A percentile compares a stretch with the other conserved stretches of the same genome.
Conservation (phyloP, 92 coral and sea anemone genomes). For the Pocillopora meandrina region DNA sequence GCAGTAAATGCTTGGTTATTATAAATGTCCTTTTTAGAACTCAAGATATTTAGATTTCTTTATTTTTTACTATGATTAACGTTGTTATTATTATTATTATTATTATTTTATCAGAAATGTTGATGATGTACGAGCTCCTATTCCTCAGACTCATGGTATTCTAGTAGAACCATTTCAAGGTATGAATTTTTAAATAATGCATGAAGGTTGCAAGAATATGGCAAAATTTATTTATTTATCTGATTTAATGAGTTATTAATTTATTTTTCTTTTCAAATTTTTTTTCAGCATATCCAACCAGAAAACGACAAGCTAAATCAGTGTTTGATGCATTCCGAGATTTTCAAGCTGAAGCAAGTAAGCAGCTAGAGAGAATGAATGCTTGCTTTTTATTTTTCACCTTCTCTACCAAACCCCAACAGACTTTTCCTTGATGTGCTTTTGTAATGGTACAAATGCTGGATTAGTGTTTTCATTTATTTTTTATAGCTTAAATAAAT, state of each 20-base stretch:
- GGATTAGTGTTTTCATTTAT: too few species aligned
- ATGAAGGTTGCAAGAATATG: too few species aligned
- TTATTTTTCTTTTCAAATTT: background rate
- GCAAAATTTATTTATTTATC: too few species aligned
- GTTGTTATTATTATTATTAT: background rate
- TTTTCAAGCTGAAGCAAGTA: constrained; percentile 99
- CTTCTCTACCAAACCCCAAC: background rate
- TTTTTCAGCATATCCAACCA: constrained; percentile 69
- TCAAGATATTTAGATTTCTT: too few species aligned
- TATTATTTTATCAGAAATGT: constrained; percentile 37
- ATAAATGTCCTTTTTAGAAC: too few species aligned
- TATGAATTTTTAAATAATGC: constrained; percentile 27
- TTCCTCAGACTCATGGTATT: constrained; percentile 94
- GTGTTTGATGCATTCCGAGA: constrained; percentile 99
- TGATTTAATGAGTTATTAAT: background rate
- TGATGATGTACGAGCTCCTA: constrained; percentile 93
- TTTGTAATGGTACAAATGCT: too few species aligned
- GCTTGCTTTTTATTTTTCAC: background rate
- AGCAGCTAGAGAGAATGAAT: constrained; percentile 19
- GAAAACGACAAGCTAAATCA: constrained; percentile 84
- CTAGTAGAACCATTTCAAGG: constrained; percentile 90
- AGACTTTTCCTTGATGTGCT: background rate
- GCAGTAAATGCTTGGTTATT: too few species aligned
- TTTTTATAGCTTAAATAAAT: too few species aligned
- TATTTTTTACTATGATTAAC: background rate